Conservation (phyloP, 2,113 vertebrate species). For the Catharus fuscescens region DNA sequence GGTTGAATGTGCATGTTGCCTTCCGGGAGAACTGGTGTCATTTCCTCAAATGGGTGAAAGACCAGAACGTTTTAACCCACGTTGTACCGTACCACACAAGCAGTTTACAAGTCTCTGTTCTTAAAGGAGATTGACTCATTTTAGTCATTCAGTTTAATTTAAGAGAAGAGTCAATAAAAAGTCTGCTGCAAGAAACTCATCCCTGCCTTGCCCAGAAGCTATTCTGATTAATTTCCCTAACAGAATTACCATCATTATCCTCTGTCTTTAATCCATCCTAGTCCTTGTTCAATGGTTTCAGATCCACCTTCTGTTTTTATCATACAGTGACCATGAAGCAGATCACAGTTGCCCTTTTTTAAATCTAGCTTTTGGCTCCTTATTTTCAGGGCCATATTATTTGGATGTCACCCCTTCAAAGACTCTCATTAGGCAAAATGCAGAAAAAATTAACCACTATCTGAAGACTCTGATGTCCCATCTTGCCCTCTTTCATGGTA, state of each 20-base stretch:
- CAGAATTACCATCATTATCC: conserved; percentile 4
- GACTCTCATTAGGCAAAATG: background rate
- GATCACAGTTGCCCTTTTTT: background rate
- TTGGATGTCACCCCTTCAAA: background rate
- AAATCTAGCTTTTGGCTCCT: background rate
- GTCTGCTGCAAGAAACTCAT: conserved; percentile 16
- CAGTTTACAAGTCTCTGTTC: background rate
- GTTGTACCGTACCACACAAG: accelerated
- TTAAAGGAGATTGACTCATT: conserved; percentile 3
- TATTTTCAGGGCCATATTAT: background rate
- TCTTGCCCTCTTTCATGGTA: background rate
- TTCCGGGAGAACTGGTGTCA: conserved; percentile 57
- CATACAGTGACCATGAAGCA: background rate
- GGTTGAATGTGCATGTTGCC: conserved; percentile 47
- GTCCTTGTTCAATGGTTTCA: background rate
- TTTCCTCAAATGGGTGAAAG: conserved; percentile 63
- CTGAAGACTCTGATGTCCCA: background rate
- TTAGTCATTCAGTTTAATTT: background rate
- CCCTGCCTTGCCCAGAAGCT: conserved; percentile 35
- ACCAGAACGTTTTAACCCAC: conserved; percentile 39
- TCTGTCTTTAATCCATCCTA: background rate
- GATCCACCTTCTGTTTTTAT: conserved; percentile 26
- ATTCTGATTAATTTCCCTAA: conserved; percentile 44
- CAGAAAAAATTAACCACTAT: background rate
- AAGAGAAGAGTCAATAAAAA: conserved; percentile 11